Percentiles rank a stretch among this genome's conserved stretches.
Conservation (phyloP, 2,113 vertebrate species). For the Sakesphorus luctuosus region DNA sequence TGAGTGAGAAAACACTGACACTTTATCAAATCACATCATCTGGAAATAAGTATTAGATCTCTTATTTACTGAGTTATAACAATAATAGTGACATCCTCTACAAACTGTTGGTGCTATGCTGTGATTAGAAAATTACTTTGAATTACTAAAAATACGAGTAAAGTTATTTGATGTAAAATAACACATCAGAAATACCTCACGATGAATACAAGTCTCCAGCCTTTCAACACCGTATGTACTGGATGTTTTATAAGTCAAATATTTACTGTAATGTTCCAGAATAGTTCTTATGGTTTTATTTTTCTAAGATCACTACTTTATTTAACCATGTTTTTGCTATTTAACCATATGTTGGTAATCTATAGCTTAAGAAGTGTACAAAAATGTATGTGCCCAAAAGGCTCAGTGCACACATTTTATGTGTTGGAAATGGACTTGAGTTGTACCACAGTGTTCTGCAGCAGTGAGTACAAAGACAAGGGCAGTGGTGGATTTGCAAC, state of each 20-base stretch:
- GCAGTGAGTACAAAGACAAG: not conserved
- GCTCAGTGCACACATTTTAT: fast-evolving
- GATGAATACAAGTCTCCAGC: not conserved
- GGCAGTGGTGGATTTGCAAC: not conserved
- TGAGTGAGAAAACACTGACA: not conserved
- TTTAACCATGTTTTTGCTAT: not conserved
- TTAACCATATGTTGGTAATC: not conserved
- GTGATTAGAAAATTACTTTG: not conserved
- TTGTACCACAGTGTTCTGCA: not conserved
- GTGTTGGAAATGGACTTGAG: not conserved
- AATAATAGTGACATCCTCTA: not conserved
- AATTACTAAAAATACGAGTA: not conserved
- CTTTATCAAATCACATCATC: not conserved
- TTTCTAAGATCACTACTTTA: not conserved
- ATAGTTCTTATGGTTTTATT: not conserved
- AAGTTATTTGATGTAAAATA: not conserved
- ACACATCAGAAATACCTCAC: not conserved
- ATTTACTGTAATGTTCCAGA: not conserved
- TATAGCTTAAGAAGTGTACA: not conserved
- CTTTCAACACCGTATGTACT: not conserved
- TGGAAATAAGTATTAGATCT: not conserved
- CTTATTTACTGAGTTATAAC: not conserved
- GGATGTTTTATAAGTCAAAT: not conserved
- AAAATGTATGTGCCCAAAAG: not conserved
- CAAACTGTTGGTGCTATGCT: not conserved